Evolutionary conservation across 2,113 vertebrate genomes (phyloP).

Genomic region (Salminus brasiliensis): DNA sequence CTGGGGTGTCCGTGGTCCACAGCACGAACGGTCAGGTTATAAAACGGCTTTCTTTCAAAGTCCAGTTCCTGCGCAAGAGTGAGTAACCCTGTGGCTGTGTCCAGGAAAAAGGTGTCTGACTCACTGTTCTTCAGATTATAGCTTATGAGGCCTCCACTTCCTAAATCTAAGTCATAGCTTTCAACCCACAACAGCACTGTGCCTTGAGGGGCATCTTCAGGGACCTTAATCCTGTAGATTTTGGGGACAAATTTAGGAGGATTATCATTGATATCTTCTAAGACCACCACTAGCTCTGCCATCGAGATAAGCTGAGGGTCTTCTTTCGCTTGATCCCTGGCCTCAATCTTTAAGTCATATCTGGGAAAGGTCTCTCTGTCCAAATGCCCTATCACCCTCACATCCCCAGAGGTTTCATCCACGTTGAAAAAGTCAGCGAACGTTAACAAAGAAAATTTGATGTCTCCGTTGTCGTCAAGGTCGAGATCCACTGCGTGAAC

Average conservation of each 20-base stretch:
- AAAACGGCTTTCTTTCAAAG: conserved; percentile 84
- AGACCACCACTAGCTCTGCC: conserved; percentile 78
- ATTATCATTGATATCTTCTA: conserved; percentile 93
- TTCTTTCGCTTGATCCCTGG: conserved; percentile 83
- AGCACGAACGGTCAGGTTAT: conserved; percentile 88
- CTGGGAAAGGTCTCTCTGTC: conserved; percentile 84
- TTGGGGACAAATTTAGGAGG: conserved; percentile 85
- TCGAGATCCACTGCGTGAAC: conserved; percentile 83
- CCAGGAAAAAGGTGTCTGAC: conserved; percentile 82
- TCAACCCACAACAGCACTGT: conserved; percentile 88
- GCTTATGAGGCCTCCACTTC: conserved; percentile 81
- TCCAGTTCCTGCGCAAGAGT: conserved; percentile 88
- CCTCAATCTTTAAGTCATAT: conserved; percentile 85
- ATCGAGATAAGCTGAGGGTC: conserved; percentile 82
- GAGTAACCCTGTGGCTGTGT: conserved; percentile 82
- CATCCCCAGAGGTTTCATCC: conserved; percentile 83
- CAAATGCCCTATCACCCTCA: conserved; percentile 79
- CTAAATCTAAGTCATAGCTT: conserved; percentile 85
- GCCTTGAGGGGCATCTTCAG: conserved; percentile 87
- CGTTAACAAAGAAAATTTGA: conserved; percentile 84
- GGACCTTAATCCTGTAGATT: conserved; percentile 82
- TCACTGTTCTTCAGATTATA: conserved; percentile 83
- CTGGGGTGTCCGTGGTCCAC: conserved; percentile 86
- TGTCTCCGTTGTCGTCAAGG: conserved; percentile 76
- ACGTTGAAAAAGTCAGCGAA: conserved; percentile 84